A percentile compares a stretch with the other conserved stretches of the same genome.
These are phyloP conservation scores for Sitobion miscanthi DNA, from an alignment of 1,140 invertebrate genomes.

Conservation along the genomic window DNA sequence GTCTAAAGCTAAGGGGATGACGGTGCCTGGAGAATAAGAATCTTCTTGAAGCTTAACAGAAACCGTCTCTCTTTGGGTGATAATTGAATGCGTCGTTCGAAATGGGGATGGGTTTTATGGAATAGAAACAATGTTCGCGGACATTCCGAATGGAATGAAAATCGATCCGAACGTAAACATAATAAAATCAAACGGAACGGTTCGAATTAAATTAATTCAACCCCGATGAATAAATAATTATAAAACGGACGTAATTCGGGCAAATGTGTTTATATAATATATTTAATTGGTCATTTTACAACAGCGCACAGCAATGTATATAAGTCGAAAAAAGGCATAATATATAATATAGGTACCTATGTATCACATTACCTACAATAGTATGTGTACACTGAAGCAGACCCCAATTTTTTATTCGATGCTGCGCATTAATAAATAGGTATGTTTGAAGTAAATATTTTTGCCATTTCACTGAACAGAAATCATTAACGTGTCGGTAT, in stretches of 20 bases:
- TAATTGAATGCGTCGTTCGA: background rate
- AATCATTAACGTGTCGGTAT: background rate
- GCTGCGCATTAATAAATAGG: background rate
- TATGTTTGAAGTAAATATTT: background rate
- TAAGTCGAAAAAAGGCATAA: background rate
- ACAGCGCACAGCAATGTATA: background rate
- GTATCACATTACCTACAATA: no score
- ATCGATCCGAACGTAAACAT: background rate
- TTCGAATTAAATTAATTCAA: background rate
- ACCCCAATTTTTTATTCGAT: background rate
- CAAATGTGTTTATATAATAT: background rate
- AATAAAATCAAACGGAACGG: background rate
- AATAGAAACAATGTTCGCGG: background rate
- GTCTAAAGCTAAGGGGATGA: background rate
- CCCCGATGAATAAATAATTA: slow-evolving; percentile 2
- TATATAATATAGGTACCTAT: no score
- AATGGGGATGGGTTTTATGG: background rate
- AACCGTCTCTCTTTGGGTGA: background rate
- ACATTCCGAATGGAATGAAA: background rate
- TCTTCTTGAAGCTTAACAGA: background rate
- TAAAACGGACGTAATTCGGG: background rate
- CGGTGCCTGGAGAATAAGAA: background rate
- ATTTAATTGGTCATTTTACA: background rate
- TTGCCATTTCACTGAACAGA: background rate
- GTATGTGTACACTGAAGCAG: no score